Evolutionary conservation across 2,888 invertebrate species (phyloP).

Genomic region (Syritta pipiens): DNA sequence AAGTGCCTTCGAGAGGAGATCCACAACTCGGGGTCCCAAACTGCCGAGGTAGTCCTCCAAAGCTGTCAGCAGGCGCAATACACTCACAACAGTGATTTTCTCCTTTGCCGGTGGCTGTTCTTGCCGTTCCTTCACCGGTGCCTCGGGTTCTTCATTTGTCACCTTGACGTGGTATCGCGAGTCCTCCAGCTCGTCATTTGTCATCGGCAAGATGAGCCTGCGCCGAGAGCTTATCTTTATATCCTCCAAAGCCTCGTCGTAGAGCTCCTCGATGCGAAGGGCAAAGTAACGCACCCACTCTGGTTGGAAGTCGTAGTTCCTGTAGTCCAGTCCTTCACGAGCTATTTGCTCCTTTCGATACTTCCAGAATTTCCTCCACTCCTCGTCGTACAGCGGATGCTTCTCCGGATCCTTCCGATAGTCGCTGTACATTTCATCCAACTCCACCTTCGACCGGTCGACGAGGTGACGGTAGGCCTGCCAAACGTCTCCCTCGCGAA

Average conservation of each 20-base stretch:
- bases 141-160: no score
- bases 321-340: constrained; percentile 81
- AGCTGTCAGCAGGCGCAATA: constrained; percentile 87
- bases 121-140: not conserved
- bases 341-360: constrained; percentile 86
- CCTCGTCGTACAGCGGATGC: constrained; percentile 90
- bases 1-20: constrained; percentile 79
- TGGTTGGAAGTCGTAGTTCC: constrained; percentile 90
- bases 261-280: constrained; percentile 87
- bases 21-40: constrained; percentile 87
- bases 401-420: constrained; percentile 87
- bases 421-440: constrained; percentile 81
- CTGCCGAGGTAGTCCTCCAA: constrained; percentile 90
- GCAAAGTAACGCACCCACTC: constrained; percentile 93
- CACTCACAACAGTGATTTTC: constrained; percentile 81
- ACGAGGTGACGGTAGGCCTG: constrained; percentile 76
- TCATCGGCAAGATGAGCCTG: constrained; percentile 77
- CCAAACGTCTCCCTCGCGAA: constrained; percentile 75
- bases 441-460: constrained; percentile 73
- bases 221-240: constrained; percentile 74
- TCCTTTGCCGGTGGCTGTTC: constrained; percentile 75
- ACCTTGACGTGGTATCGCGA: constrained; percentile 85
- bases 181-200: constrained; percentile 81
- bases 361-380: constrained; percentile 95
- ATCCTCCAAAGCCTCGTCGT: constrained; percentile 84